These are phyloP conservation scores for Drusus annulatus DNA, from an alignment of 1,140 invertebrate genomes.

Conservation along the genomic window DNA sequence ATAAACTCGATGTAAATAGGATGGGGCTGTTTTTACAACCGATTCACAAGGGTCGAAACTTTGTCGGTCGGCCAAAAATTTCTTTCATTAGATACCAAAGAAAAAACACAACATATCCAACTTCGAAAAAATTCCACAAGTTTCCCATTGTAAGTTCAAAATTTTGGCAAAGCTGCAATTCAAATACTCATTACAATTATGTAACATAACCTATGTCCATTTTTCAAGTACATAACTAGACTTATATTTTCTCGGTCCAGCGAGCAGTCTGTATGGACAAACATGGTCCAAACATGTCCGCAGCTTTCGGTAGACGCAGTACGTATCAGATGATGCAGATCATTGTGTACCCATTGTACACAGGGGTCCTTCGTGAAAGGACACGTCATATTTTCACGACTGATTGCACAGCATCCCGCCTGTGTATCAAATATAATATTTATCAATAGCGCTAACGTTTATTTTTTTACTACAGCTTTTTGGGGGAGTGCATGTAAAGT, in stretches of 20 bases:
- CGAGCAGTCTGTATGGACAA: conserved; percentile 1
- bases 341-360: not conserved
- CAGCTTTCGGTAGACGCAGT: not conserved
- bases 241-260: conserved; percentile 12
- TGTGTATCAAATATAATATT: conserved; percentile 34
- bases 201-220: conserved; percentile 26
- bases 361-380: conserved; percentile 29
- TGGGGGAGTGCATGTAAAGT: not conserved
- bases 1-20: too few relatives aligned
- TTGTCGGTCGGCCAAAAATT: too few relatives aligned
- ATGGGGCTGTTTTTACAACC: too few relatives aligned
- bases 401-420: conserved; percentile 26
- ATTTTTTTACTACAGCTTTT: not conserved
- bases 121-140: too few relatives aligned
- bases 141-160: too few relatives aligned
- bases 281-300: not conserved
- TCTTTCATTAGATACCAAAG: too few relatives aligned
- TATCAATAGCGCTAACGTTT: conserved; percentile 22
- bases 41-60: too few relatives aligned
- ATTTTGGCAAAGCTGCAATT: not conserved
- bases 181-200: not conserved
- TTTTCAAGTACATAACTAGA: conserved; percentile 2
- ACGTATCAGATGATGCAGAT: not conserved
- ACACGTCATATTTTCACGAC: conserved; percentile 49
- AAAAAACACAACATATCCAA: too few relatives aligned